These are phyloP conservation scores for Carlito syrichta DNA, from an alignment of 2,113 vertebrate genomes.

Conservation along the genomic window DNA sequence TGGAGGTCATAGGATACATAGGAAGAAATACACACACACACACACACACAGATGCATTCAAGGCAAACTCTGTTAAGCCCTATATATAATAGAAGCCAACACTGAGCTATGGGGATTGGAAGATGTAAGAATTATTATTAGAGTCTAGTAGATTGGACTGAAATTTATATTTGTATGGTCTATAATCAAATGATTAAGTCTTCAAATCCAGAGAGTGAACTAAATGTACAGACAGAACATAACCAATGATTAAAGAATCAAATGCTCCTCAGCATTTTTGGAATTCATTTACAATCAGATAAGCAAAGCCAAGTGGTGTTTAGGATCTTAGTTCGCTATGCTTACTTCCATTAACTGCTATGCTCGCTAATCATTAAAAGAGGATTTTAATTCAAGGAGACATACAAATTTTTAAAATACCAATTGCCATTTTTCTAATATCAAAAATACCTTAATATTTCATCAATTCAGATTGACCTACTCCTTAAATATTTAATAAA, in stretches of 20 bases:
- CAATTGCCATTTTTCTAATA: neutral
- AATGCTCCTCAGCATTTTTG: neutral
- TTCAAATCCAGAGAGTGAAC: neutral
- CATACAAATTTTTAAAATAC: neutral
- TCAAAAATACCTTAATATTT: neutral
- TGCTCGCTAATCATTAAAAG: neutral
- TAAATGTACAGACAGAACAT: neutral
- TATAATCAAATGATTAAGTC: neutral
- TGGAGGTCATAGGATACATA: neutral
- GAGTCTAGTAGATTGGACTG: neutral
- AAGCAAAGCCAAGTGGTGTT: neutral
- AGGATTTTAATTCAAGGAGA: neutral
- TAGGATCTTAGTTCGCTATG: neutral
- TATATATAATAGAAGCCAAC: neutral
- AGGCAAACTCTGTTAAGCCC: neutral
- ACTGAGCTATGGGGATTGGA: neutral
- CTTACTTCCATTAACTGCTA: neutral
- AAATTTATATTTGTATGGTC: neutral
- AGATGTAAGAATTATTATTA: neutral
- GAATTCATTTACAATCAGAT: neutral
- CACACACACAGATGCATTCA: neutral
- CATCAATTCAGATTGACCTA: neutral
- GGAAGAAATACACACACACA: neutral
- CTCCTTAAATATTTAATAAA: constrained; percentile 33
- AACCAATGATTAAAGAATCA: neutral